Evolutionary conservation across 2,113 vertebrate species (phyloP).

Genomic region (Rynchops niger): DNA sequence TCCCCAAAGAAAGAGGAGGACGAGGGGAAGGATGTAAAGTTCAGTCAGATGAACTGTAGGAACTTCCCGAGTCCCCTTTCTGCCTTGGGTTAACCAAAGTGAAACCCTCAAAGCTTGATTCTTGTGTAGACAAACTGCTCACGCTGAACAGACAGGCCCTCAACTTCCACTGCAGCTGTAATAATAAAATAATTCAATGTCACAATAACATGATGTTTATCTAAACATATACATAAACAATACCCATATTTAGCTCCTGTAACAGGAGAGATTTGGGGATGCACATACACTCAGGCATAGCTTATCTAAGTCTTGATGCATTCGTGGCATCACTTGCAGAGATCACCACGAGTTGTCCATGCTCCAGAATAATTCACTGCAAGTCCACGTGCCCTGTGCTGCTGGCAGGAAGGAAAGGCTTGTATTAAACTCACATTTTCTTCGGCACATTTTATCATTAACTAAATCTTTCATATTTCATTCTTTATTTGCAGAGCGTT

Average conservation of each 20-base stretch:
- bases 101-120: background rate
- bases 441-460: background rate
- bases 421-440: background rate
- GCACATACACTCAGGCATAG: background rate
- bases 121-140: background rate
- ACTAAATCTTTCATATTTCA: background rate
- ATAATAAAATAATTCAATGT: background rate
- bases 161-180: background rate
- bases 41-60: background rate
- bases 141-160: background rate
- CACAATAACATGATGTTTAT: background rate
- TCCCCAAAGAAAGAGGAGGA: background rate
- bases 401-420: background rate
- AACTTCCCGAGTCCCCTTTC: background rate
- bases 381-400: background rate
- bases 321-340: background rate
- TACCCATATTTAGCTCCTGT: accelerated
- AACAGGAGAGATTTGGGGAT: background rate
- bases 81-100: background rate
- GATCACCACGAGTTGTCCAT: background rate
- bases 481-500: background rate
- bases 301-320: accelerated
- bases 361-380: background rate
- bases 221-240: background rate
- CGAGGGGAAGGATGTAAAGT: background rate